Evolutionary conservation across 2,113 vertebrate species (phyloP).

Genomic region (Aegithalos caudatus): DNA sequence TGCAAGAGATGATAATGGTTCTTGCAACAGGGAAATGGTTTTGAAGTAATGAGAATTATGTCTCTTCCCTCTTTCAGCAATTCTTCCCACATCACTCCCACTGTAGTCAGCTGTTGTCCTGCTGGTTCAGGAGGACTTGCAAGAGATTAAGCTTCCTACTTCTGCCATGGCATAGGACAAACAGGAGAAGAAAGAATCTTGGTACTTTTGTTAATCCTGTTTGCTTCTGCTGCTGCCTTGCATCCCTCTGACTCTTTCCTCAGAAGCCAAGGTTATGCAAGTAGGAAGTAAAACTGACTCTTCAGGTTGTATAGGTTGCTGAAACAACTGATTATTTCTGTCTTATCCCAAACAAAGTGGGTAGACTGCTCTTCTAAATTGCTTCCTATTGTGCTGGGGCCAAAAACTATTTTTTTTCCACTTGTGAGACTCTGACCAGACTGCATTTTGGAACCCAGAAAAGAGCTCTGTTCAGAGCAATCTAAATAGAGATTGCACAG

Average conservation of each 20-base stretch:
- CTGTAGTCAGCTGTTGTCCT: not conserved
- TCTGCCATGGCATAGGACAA: fast-evolving
- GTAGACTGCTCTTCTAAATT: not conserved
- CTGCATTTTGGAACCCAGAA: not conserved
- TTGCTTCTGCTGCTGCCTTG: not conserved
- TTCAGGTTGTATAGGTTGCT: not conserved
- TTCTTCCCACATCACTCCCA: not conserved
- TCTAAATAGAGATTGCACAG: not conserved
- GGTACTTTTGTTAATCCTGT: not conserved
- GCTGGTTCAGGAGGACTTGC: not conserved
- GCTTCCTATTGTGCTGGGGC: not conserved
- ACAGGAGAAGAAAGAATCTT: not conserved
- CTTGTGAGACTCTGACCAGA: not conserved
- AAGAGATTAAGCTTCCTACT: not conserved
- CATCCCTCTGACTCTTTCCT: not conserved
- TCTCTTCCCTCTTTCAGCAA: not conserved
- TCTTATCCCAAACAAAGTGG: not conserved
- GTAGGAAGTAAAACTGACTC: not conserved
- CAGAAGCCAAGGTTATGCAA: not conserved
- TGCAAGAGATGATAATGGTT: not conserved
- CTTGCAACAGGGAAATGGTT: not conserved
- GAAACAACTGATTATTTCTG: not conserved
- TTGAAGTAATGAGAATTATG: not conserved
- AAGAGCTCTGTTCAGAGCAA: not conserved
- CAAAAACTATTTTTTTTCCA: not conserved